Percentiles rank a stretch among this genome's conserved stretches.
These are phyloP conservation scores for Zeugodacus cucurbitae DNA, from an alignment of 1,140 invertebrate genomes.

Conservation along the genomic window DNA sequence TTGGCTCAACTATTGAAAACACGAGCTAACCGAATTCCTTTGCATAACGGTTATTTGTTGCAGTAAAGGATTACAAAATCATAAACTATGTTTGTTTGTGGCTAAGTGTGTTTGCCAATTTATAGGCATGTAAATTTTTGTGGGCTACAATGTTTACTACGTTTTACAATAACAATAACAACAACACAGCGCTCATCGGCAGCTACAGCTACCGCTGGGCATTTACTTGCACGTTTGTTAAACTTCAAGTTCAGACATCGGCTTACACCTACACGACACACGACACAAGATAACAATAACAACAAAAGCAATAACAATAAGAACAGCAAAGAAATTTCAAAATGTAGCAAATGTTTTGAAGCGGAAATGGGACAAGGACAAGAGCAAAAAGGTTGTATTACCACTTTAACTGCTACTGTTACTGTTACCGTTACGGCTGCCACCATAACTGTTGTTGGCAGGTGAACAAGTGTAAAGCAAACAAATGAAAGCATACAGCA, in stretches of 20 bases:
- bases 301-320: neutral
- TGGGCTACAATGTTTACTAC: neutral
- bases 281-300: neutral
- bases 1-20: no score
- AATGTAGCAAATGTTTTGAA: neutral
- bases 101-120: neutral
- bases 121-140: neutral
- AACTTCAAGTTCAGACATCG: neutral
- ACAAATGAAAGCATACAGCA: neutral
- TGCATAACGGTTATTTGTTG: no score
- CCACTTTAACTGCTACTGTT: neutral
- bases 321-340: neutral
- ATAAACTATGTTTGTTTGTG: no score
- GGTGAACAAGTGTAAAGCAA: neutral
- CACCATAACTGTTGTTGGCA: neutral
- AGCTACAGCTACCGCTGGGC: neutral
- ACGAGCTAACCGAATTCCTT: no score
- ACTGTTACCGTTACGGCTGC: neutral
- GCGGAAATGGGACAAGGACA: neutral
- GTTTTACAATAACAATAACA: neutral
- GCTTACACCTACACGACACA: neutral
- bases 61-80: no score
- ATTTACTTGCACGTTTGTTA: neutral
- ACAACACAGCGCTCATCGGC: neutral
- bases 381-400: neutral